Evolutionary conservation across 2,888 invertebrate genomes (phyloP), one percentile per base, ranked within the genome.

Genomic region (Drosophila leonis): DNA sequence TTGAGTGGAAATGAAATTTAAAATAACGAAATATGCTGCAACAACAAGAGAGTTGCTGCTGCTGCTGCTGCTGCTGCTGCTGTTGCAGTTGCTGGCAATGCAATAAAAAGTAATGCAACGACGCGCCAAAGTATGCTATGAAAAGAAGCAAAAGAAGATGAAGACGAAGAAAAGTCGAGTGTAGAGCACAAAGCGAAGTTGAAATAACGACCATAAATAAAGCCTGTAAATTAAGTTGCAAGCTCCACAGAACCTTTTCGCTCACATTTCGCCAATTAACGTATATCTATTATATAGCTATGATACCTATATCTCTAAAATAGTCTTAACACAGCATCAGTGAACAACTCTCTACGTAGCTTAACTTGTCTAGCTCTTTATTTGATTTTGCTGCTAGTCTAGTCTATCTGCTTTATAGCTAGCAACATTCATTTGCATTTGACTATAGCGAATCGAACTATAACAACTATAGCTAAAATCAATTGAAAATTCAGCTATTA

Each of bases 1-100:
- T 78, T 70, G 75, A 67, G 74, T 79, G 74, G 64, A 84, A 84
- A 76, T 78, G 67, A 82, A 82, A 87, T 84, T 73, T 82, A 72
- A 87, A 80, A 81, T 77, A 79, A 80, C 74, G 77, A 68, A 83
- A 83, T 70, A 74, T 75, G 75, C 68, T 72, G 63, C 65, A 61
- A 18, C 71, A 75, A 42, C 75, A 62, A 59, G 57, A 72, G 46
- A 27, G 42, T 70, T 51, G 48, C 7, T 55, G 46, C 33, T 49
- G 24, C 0, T 31, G 59, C 13, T 49, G 54, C 8, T 56, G 65
- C 7, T 49, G 35, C 4, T 57, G 51, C 29, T 35, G 62, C n/a
- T 57, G 67, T 24, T 44, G 55, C 27, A 63, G 65, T 37, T 60
- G 46, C 78, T 64, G 61, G 72, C 64, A 75, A 65, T 65, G 72